Evolutionary conservation across 2,113 vertebrate species (phyloP), one percentile per base, ranked within the genome.

Genomic region (Sula dactylatra): DNA sequence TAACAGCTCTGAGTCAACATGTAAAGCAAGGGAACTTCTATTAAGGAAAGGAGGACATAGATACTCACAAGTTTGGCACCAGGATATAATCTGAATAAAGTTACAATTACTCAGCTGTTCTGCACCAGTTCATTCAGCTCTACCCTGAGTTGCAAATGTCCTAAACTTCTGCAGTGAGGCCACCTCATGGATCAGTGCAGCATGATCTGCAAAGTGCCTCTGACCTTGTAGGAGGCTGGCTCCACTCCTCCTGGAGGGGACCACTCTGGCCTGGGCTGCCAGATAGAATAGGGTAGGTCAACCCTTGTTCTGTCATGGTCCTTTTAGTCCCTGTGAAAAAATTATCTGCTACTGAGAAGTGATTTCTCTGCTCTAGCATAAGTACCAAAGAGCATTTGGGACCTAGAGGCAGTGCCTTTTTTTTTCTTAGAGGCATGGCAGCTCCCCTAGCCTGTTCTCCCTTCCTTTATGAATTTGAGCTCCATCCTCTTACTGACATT

Each of bases 401-500:
- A 62, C 14, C 8, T 76, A 31, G 34, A 24, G 31, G 13, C 2
- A 2, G 18, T 58, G 66, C 13, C 25, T 86, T 45, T 6, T n/a
- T 6, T n/a, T 78, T 72, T 67, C 24, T 38, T 65, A 50, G 40
- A 74, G 38, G 45, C 4, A 20, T 0, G 1, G 19, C 10, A 77
- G 7, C 40, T 62, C 16, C 13, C 18, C 4, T 15, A 66, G 14
- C 10, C 73, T 17, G 36, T 7, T 86, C 19, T 32, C 7, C 5
- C 2, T 61, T 85, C 10, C 26, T 62, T 91, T 72, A 49, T 6
- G 40, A 88, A 50, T 29, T 3, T 45, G 25, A 77, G 9, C 16
- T 29, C 15, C 16, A 27, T n/a, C 13, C 36, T 78, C 42, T 1
- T 4, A 11, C 9, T 36, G 34, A 69, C 0, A 0, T 25, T 85